A percentile compares a stretch with the other conserved stretches of the same genome.
These are phyloP conservation scores for Mastacembelus armatus DNA, from an alignment of 2,797 vertebrate genomes.

Conservation along the genomic window DNA sequence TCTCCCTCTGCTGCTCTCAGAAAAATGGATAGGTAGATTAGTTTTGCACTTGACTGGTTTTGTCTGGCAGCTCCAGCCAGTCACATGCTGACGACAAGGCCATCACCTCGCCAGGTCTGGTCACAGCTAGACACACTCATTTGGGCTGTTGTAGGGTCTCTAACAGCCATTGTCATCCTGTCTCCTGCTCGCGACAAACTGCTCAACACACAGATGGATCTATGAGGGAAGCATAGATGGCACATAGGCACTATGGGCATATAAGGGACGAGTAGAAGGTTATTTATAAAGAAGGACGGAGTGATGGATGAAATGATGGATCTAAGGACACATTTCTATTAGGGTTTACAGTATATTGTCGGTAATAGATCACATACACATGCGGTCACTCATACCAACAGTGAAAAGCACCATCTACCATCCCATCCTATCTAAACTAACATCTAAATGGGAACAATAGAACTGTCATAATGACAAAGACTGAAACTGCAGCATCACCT, in stretches of 20 bases:
- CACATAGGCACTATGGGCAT: not conserved
- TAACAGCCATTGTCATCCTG: conserved; percentile 25
- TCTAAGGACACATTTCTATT: conserved; percentile 29
- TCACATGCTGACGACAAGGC: conserved; percentile 56
- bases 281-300: conserved; percentile 12
- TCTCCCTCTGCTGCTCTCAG: conserved; percentile 64
- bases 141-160: conserved; percentile 36
- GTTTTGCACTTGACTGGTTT: conserved; percentile 79
- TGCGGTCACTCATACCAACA: too few relatives aligned
- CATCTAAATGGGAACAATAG: too few relatives aligned
- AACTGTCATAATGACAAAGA: too few relatives aligned
- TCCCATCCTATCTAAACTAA: too few relatives aligned
- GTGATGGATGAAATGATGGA: conserved; percentile 38
- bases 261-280: not conserved
- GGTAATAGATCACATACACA: too few relatives aligned
- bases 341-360: too few relatives aligned
- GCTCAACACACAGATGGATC: conserved; percentile 16
- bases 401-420: too few relatives aligned
- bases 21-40: conserved; percentile 80
- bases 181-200: conserved; percentile 18
- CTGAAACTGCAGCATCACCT: too few relatives aligned
- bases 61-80: conserved; percentile 64
- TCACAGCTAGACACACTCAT: conserved; percentile 50
- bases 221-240: conserved; percentile 13
- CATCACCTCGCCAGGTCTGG: conserved; percentile 50